phyloP scores from a whole-genome alignment of 2,113 vertebrate species.

The Rhadina sibilatrix region DNA sequence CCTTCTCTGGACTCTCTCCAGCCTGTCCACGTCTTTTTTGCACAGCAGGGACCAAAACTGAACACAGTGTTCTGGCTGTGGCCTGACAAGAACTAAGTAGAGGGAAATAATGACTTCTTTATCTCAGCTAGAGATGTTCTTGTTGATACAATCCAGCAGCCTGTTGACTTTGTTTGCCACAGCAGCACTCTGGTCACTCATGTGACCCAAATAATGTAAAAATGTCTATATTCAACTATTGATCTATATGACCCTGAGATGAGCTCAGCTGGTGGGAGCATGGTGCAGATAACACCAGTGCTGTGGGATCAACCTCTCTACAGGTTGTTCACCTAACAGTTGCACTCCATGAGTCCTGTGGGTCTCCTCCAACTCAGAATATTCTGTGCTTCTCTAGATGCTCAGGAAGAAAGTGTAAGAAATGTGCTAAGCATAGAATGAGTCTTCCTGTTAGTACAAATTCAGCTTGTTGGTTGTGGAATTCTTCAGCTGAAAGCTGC shows the following conservation, averaged over 20 bases:
- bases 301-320: background rate
- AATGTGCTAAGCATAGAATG: background rate
- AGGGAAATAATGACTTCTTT: background rate
- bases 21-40: background rate
- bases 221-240: background rate
- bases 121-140: background rate
- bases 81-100: background rate
- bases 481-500: background rate
- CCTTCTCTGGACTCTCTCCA: background rate
- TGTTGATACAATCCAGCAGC: background rate
- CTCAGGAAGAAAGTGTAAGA: background rate
- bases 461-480: background rate
- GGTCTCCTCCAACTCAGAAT: background rate
- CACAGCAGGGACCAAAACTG: background rate
- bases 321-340: background rate
- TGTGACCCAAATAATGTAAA: background rate
- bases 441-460: background rate
- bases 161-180: background rate
- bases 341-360: background rate
- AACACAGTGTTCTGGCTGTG: fast-evolving
- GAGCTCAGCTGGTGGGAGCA: background rate
- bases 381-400: background rate
- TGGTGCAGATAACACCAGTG: background rate
- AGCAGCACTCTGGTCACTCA: background rate
- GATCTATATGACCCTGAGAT: background rate